Conservation (phyloP, 2,797 vertebrate genomes). For the Trachops cirrhosus region DNA sequence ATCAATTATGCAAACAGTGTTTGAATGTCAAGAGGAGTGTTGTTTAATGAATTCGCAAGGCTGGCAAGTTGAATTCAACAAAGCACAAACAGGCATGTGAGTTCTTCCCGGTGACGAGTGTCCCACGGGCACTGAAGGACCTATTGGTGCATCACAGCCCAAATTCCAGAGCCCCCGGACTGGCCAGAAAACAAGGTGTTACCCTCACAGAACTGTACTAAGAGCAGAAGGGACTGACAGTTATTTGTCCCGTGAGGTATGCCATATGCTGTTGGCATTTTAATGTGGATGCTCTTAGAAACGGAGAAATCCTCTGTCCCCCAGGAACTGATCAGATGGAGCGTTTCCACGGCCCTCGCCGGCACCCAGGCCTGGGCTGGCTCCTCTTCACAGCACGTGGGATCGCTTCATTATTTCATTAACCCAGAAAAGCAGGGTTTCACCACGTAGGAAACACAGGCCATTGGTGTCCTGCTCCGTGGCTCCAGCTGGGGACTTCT, state of each 20-base stretch:
- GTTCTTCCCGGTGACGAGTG: background rate
- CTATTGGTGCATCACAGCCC: background rate
- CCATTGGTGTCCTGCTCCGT: background rate
- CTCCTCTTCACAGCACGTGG: background rate
- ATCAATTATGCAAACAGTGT: slow-evolving; percentile 35
- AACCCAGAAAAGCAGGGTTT: background rate
- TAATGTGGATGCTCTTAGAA: background rate
- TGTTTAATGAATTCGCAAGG: background rate
- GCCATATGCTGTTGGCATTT: background rate
- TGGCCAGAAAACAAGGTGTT: background rate
- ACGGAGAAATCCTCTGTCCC: background rate
- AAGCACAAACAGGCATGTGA: background rate
- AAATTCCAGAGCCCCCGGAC: background rate
- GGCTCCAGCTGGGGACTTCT: background rate
- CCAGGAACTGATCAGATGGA: background rate
- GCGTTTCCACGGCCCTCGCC: background rate
- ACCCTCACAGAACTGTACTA: background rate
- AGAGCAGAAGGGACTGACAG: background rate
- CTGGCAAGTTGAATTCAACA: background rate
- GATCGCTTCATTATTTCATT: background rate
- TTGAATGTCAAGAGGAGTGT: slow-evolving; percentile 43
- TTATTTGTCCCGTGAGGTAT: background rate
- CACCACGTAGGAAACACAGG: background rate
- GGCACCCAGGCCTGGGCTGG: background rate
- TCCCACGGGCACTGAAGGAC: background rate